Percentiles rank a stretch among this genome's conserved stretches.
These are phyloP conservation scores for Acronicta aceris DNA, from an alignment of 2,888 invertebrate genomes.

Conservation along the genomic window DNA sequence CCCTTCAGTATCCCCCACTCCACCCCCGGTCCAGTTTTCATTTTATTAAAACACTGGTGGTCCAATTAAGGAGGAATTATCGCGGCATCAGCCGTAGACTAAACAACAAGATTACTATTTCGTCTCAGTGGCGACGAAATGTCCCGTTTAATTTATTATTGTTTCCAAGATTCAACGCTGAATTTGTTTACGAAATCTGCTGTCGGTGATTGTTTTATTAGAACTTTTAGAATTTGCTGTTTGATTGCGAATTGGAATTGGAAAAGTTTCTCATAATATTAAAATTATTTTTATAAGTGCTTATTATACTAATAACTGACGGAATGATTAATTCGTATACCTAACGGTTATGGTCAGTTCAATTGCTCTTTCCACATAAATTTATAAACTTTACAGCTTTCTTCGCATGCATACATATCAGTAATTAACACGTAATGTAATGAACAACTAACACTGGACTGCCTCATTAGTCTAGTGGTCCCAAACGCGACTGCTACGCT, in stretches of 20 bases:
- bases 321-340: too few relatives aligned
- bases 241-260: constrained; percentile 6
- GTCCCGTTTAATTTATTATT: constrained; percentile 45
- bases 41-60: constrained; percentile 59
- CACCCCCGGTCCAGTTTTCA: constrained; percentile 50
- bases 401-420: too few relatives aligned
- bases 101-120: constrained; percentile 51
- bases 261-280: not conserved
- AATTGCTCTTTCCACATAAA: too few relatives aligned
- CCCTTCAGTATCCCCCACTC: constrained; percentile 3
- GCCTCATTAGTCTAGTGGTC: too few relatives aligned
- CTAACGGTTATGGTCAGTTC: too few relatives aligned
- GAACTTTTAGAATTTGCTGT: constrained; percentile 2
- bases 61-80: constrained; percentile 57
- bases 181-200: constrained; percentile 32
- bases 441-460: too few relatives aligned
- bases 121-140: constrained; percentile 32
- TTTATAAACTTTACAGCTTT: too few relatives aligned
- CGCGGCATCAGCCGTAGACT: constrained; percentile 38
- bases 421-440: too few relatives aligned
- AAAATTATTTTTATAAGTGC: too few relatives aligned
- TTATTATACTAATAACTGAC: too few relatives aligned
- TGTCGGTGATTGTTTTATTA: constrained; percentile 15
- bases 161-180: constrained; percentile 31
- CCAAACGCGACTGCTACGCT: too few relatives aligned